A percentile compares a stretch with the other conserved stretches of the same genome.
Conservation (phyloP, 2,888 invertebrate genomes). For the Dusona sp. region DNA sequence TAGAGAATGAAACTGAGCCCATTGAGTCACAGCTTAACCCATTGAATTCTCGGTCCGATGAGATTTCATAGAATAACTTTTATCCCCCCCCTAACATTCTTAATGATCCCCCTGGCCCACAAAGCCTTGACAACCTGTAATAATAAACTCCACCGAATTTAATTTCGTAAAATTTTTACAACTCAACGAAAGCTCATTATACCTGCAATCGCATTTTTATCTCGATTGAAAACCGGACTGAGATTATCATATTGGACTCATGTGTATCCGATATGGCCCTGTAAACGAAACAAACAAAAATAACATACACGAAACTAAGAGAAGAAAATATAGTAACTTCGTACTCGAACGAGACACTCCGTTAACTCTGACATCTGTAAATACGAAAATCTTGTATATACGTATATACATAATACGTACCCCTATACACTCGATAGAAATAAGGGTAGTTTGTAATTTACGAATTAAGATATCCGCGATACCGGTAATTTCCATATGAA, state of each 20-base stretch:
- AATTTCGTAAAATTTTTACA: conserved; percentile 47
- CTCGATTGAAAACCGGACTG: conserved; percentile 52
- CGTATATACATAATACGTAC: conserved; percentile 75
- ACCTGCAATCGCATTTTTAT: conserved; percentile 47
- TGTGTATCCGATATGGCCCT: conserved; percentile 52
- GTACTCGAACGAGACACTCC: conserved; percentile 41
- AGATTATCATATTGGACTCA: conserved; percentile 57
- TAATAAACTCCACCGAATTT: conserved; percentile 15
- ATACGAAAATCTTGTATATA: conserved; percentile 76
- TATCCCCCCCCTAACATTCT: background rate
- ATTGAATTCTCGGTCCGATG: conserved; percentile 13
- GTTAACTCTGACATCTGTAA: conserved; percentile 72
- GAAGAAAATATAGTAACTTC: conserved; percentile 35
- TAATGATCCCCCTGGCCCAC: background rate
- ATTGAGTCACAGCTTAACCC: background rate
- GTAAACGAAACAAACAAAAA: conserved; percentile 28
- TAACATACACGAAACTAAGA: conserved; percentile 17
- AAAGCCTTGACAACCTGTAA: background rate
- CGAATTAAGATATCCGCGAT: conserved; percentile 70
- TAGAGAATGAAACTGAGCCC: background rate
- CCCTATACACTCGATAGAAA: conserved; percentile 72
- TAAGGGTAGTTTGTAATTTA: conserved; percentile 74
- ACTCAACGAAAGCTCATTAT: conserved; percentile 39
- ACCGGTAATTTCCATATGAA: conserved; percentile 44
- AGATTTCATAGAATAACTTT: conserved; percentile 54